A percentile compares a stretch with the other conserved stretches of the same genome.
Conservation (phyloP, 1,140 invertebrate species). For the Archivesica marissinica region DNA sequence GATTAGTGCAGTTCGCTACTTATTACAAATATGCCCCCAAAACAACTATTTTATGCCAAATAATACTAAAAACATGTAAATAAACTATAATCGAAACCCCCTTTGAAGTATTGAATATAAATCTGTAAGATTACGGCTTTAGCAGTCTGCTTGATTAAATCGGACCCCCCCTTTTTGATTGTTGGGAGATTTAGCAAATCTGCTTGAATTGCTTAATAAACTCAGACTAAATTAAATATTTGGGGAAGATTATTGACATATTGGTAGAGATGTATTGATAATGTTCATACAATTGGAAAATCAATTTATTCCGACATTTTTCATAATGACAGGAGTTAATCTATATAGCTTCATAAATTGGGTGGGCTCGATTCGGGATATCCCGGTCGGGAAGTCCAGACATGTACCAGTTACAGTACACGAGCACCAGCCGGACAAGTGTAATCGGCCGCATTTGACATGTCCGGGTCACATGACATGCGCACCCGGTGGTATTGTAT, state of each 20-base stretch:
- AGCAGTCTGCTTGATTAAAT: constrained; percentile 22
- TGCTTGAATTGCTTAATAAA: constrained; percentile 23
- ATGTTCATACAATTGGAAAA: constrained; percentile 10
- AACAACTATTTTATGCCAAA: background rate
- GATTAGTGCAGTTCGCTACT: constrained; percentile 1
- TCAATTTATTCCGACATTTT: background rate
- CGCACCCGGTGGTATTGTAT: no score
- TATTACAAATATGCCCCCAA: background rate
- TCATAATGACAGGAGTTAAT: no score
- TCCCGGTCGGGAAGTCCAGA: no score
- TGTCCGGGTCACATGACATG: no score
- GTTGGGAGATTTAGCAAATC: constrained; percentile 5
- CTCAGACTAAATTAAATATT: constrained; percentile 36
- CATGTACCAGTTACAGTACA: no score
- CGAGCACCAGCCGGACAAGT: no score
- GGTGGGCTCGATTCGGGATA: no score
- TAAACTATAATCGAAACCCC: constrained; percentile 12
- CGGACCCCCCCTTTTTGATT: background rate
- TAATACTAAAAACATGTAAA: background rate
- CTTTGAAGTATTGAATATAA: constrained; percentile 24
- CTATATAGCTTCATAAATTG: no score
- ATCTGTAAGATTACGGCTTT: constrained; percentile 23
- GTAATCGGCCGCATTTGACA: no score
- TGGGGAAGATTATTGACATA: no score
- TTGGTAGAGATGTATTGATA: background rate